These are phyloP conservation scores for Porites lobata DNA, from an alignment of 92 coral and sea anemone species.

Conservation along the genomic window DNA sequence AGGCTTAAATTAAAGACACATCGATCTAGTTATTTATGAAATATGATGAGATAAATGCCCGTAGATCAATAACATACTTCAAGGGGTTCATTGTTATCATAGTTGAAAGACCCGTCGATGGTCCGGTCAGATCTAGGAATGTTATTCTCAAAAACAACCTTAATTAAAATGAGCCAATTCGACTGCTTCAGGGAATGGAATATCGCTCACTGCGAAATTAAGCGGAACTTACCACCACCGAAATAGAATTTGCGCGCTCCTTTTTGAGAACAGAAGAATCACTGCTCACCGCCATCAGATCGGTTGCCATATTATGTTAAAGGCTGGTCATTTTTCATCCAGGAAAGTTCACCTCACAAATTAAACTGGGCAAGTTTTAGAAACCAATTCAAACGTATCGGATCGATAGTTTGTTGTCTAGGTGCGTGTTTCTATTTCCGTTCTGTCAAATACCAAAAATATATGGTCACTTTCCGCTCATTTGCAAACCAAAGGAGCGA, in stretches of 20 bases:
- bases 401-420: neutral
- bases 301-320: neutral
- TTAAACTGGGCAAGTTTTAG: neutral
- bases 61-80: neutral
- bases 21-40: neutral
- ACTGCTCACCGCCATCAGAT: neutral
- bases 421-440: conserved; percentile 51
- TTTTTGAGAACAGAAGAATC: conserved; percentile 12
- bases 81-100: neutral
- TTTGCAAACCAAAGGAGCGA: neutral
- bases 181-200: neutral
- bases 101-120: neutral
- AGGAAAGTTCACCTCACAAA: neutral
- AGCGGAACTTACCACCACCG: neutral
- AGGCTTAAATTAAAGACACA: conserved; percentile 1
- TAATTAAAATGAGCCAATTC: neutral
- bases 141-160: neutral
- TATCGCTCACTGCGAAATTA: neutral
- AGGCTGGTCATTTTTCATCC: neutral
- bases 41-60: neutral
- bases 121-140: neutral
- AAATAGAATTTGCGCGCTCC: neutral
- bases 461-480: conserved; percentile 13
- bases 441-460: conserved; percentile 43
- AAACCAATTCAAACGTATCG: neutral